phyloP scores from a whole-genome alignment of 2,113 vertebrate genomes.

The Planiliza haematocheilus region DNA sequence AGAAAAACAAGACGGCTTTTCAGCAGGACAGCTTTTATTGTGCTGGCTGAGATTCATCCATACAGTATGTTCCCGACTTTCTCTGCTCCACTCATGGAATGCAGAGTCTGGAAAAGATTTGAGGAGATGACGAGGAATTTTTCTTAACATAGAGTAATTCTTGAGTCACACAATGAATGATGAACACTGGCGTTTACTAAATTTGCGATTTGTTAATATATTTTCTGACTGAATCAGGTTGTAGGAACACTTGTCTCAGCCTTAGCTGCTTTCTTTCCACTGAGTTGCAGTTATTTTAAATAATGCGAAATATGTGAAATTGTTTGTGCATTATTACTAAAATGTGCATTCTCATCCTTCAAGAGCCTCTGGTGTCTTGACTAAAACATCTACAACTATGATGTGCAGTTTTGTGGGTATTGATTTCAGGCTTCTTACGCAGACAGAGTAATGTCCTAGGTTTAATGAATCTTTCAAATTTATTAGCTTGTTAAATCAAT shows the following conservation, averaged over 20 bases:
- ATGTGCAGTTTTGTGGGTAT: background rate
- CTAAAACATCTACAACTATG: background rate
- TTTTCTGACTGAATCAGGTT: conserved; percentile 20
- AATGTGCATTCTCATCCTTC: background rate
- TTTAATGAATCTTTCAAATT: conserved; percentile 46
- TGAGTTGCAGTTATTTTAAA: too few species aligned
- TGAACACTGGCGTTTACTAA: too few species aligned
- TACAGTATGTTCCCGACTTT: too few species aligned
- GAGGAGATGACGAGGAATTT: too few species aligned
- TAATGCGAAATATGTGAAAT: background rate
- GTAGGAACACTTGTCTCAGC: background rate
- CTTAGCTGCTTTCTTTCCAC: conserved; percentile 2
- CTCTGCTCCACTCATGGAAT: too few species aligned
- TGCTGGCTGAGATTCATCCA: too few species aligned
- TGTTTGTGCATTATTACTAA: background rate
- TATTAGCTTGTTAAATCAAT: conserved; percentile 5
- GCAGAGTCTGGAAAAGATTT: too few species aligned
- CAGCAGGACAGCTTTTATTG: too few species aligned
- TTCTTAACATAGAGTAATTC: too few species aligned
- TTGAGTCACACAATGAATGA: too few species aligned
- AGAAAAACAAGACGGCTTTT: background rate
- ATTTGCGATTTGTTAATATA: background rate
- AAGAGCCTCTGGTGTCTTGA: conserved; percentile 3
- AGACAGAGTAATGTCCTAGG: conserved; percentile 35
- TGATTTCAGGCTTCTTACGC: conserved; percentile 10